Evolutionary conservation across 2,797 vertebrate genomes (phyloP).

Genomic region (Bovichtus diacanthus): DNA sequence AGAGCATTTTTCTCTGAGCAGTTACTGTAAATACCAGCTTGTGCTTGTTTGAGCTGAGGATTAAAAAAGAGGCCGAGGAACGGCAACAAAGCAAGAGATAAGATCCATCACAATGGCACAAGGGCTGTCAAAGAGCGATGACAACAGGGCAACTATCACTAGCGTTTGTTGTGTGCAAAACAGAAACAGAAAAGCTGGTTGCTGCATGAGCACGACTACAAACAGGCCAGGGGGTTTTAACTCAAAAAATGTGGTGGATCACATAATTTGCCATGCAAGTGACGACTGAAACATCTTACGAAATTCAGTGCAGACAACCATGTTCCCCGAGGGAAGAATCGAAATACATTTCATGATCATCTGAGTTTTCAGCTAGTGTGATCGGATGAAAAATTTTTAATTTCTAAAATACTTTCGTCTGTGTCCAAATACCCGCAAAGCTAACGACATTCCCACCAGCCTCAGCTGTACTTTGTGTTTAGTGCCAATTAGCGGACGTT

Average conservation of each 20-base stretch:
- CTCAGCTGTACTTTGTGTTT: background rate
- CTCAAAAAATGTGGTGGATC: background rate
- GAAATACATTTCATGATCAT: background rate
- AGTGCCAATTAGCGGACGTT: too few species aligned
- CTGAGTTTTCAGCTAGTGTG: too few species aligned
- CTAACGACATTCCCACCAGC: background rate
- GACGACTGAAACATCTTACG: background rate
- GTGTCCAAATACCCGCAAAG: background rate
- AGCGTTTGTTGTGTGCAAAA: conserved; percentile 13
- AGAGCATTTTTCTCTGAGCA: conserved; percentile 11
- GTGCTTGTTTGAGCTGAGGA: conserved; percentile 23
- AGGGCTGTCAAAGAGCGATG: background rate
- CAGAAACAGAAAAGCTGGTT: background rate
- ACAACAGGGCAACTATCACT: background rate
- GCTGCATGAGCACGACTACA: background rate
- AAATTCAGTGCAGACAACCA: background rate
- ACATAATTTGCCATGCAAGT: too few species aligned
- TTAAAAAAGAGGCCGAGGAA: conserved; percentile 35
- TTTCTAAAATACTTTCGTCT: too few species aligned
- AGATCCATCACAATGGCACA: background rate
- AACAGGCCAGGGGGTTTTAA: background rate
- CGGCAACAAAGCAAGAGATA: conserved; percentile 33
- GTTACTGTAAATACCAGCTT: conserved; percentile 23
- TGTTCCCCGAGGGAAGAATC: background rate
- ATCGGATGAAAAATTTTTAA: too few species aligned